phyloP scores from a whole-genome alignment of 2,888 invertebrate genomes.

The Brachyopa scutellaris region DNA sequence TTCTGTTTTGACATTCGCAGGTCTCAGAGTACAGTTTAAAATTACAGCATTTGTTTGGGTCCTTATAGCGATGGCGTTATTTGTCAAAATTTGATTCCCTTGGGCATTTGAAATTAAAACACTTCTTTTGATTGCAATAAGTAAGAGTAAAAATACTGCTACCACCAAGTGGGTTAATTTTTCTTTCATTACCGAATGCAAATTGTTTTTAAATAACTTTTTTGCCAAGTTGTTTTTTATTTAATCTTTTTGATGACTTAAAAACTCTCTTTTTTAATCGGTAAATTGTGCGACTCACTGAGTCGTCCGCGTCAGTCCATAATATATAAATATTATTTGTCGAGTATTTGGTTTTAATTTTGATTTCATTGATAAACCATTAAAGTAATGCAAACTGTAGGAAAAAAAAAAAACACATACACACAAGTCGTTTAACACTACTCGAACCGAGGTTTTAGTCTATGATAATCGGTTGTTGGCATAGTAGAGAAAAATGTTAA shows the following conservation, averaged over 20 bases:
- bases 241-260: not conserved
- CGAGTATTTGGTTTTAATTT: not conserved
- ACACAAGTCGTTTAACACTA: not conserved
- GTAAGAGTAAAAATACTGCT: constrained; percentile 41
- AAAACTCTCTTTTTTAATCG: no score
- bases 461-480: not conserved
- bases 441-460: not conserved
- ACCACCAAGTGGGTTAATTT: constrained; percentile 37
- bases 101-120: constrained; percentile 26
- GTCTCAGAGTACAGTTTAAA: not conserved
- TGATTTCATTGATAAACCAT: not conserved
- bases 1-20: not conserved
- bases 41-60: not conserved
- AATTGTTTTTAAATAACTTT: constrained; percentile 1
- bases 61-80: not conserved
- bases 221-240: not conserved
- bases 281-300: not conserved
- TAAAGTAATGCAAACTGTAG: not conserved
- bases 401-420: not conserved
- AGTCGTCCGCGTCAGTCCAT: not conserved
- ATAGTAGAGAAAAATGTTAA: not conserved
- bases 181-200: constrained; percentile 57
- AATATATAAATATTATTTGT: not conserved
- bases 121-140: constrained; percentile 18
- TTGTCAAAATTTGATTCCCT: not conserved